Evolutionary conservation across 2,113 vertebrate genomes (phyloP).

Genomic region (Gymnarchus niloticus): DNA sequence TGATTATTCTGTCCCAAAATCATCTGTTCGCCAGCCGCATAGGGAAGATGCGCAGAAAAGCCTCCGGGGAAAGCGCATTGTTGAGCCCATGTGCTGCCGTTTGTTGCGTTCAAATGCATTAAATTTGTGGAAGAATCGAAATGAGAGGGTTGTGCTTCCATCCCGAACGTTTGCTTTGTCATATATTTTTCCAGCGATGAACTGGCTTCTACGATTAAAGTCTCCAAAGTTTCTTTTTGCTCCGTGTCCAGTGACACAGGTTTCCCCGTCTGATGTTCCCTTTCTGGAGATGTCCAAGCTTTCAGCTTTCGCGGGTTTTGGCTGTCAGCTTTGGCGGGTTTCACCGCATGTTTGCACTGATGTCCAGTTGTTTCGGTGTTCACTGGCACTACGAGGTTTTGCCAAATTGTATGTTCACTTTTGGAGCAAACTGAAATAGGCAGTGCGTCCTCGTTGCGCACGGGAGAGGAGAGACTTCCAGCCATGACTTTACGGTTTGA

Average conservation of each 20-base stretch:
- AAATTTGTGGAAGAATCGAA: slow-evolving; percentile 42
- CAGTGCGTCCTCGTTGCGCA: slow-evolving; percentile 41
- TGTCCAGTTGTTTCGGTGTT: slow-evolving; percentile 33
- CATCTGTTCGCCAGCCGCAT: neutral
- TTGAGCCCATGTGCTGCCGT: slow-evolving; percentile 39
- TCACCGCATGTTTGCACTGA: slow-evolving; percentile 39
- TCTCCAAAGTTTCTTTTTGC: slow-evolving; percentile 31
- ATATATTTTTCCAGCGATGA: slow-evolving; percentile 47
- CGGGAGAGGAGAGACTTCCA: slow-evolving; percentile 28
- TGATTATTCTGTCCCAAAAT: slow-evolving; percentile 34
- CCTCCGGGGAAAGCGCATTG: slow-evolving; percentile 36
- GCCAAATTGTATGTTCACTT: slow-evolving; percentile 32
- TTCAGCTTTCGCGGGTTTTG: slow-evolving; percentile 46
- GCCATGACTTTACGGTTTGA: slow-evolving; percentile 16
- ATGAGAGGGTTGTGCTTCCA: slow-evolving; percentile 35
- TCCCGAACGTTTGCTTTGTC: slow-evolving; percentile 56
- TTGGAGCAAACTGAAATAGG: slow-evolving; percentile 27
- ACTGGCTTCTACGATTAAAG: neutral
- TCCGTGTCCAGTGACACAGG: slow-evolving; percentile 25
- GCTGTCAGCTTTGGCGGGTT: slow-evolving; percentile 40
- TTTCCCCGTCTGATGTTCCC: slow-evolving; percentile 33
- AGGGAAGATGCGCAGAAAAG: neutral
- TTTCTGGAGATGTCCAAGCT: slow-evolving; percentile 34
- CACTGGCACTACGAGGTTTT: slow-evolving; percentile 35
- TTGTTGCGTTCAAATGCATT: slow-evolving; percentile 37